phyloP scores from a whole-genome alignment of 2,888 invertebrate species.

The Catocala fraxini region DNA sequence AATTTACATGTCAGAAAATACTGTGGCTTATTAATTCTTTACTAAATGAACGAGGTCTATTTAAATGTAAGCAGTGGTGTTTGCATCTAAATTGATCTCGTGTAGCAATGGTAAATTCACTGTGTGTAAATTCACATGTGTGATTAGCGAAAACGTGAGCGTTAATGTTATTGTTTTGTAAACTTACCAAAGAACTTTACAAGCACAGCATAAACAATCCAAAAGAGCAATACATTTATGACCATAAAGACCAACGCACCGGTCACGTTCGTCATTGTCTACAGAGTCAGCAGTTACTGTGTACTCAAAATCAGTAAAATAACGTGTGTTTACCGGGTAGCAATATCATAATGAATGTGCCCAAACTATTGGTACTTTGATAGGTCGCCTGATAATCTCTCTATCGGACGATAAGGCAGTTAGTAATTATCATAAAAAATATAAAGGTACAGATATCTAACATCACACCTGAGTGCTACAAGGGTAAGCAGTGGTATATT shows the following conservation, averaged over 20 bases:
- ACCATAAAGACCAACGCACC: conserved; percentile 66
- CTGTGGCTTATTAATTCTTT: neutral
- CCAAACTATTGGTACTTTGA: conserved; percentile 14
- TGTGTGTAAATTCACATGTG: no score
- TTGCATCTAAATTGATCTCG: neutral
- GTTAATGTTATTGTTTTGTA: no score
- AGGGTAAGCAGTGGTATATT: no score
- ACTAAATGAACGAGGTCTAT: neutral
- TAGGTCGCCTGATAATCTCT: conserved; percentile 39
- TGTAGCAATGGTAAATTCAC: no score
- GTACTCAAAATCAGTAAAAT: neutral
- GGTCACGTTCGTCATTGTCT: conserved; percentile 58
- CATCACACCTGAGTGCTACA: no score
- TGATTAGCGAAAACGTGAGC: no score
- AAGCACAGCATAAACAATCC: conserved; percentile 67
- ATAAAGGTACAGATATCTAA: no score
- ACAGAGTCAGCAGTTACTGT: neutral
- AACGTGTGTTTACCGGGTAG: conserved; percentile 5
- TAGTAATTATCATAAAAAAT: conserved; percentile 33
- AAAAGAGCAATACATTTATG: conserved; percentile 68
- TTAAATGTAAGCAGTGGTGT: neutral
- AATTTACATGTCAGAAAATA: no score
- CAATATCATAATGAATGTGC: conserved; percentile 16
- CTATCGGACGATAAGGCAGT: conserved; percentile 46
- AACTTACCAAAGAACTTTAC: conserved; percentile 72